Conservation (phyloP, 2,113 vertebrate species). For the Ictalurus furcatus region DNA sequence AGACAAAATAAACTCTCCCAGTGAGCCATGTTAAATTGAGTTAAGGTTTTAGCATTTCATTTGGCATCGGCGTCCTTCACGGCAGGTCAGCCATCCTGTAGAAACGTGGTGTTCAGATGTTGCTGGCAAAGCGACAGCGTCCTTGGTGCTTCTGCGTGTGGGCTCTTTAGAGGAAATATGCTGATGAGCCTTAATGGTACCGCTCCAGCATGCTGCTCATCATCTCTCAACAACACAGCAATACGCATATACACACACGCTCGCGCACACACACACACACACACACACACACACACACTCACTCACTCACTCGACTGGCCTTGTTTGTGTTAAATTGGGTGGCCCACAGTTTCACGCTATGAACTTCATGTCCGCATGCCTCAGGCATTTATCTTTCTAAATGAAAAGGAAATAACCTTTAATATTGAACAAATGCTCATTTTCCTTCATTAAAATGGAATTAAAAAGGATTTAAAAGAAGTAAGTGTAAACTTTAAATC, state of each 20-base stretch:
- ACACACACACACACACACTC: constrained; percentile 7
- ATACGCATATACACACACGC: constrained; percentile 8
- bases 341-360: background rate
- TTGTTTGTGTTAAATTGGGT: constrained; percentile 38
- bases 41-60: constrained; percentile 53
- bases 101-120: constrained; percentile 51
- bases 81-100: constrained; percentile 39
- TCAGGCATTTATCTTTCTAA: constrained; percentile 26
- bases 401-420: constrained; percentile 29
- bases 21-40: constrained; percentile 54
- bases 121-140: constrained; percentile 43
- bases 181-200: constrained; percentile 53
- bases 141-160: background rate
- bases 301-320: background rate
- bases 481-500: background rate
- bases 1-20: constrained; percentile 52
- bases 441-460: background rate
- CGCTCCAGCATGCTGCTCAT: constrained; percentile 42
- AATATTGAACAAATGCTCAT: constrained; percentile 15
- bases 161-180: constrained; percentile 49
- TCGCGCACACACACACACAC: constrained; percentile 8
- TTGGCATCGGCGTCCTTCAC: constrained; percentile 34
- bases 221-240: constrained; percentile 30
- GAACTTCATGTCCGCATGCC: constrained; percentile 17
- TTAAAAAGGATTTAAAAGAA: background rate